Evolutionary conservation across 2,113 vertebrate genomes (phyloP), one percentile per base, ranked within the genome.

Genomic region (Sigmodon hispidus): DNA sequence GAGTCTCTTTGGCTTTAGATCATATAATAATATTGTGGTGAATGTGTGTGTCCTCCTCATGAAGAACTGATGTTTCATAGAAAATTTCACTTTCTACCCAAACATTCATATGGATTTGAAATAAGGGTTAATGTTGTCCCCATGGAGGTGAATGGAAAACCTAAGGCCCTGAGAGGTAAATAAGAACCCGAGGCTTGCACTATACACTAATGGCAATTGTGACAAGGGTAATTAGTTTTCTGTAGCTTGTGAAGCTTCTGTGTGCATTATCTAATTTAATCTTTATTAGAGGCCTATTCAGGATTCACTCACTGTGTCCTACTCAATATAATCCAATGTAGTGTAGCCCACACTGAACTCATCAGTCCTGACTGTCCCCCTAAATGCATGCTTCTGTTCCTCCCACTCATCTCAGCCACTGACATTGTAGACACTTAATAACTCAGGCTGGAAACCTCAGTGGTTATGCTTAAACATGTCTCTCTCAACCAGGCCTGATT

Each of bases 231-330:
- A 94, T 93, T 96, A 69, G 80, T 92, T 97, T 75, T 96, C 57
- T 89, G 59, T 93, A 81, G 85, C 89, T 96, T 88, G 76, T 31
- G 52, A 89, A 95, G 88, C 61, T 69, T 80, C 65, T 19, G 17
- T 93, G 85, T 90, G 76, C 80, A 26, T 86, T 88, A 93, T 93
- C 70, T 94, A 86, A 95, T 96, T 87, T 94, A 85, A 93, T 96
- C 89, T 85, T 92, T 65, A 90, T 90, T 92, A 77, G 80, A 93
- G 75, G 76, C 57, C 69, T 92, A 45, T 26, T 92, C 80, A 88
- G 75, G 63, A 77, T 87, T 96, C 93, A 88, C 36, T 95, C 57
- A n/a, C 1, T 80, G 43, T 40, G 43, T n/a, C 48, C 26, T 65
- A 67, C 72, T 91, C 45, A 50, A 2, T 89, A 88, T 72, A 52